Evolutionary conservation across 2,888 invertebrate species (phyloP), one percentile per base, ranked within the genome.

Genomic region (Platycheirus rosarum): DNA sequence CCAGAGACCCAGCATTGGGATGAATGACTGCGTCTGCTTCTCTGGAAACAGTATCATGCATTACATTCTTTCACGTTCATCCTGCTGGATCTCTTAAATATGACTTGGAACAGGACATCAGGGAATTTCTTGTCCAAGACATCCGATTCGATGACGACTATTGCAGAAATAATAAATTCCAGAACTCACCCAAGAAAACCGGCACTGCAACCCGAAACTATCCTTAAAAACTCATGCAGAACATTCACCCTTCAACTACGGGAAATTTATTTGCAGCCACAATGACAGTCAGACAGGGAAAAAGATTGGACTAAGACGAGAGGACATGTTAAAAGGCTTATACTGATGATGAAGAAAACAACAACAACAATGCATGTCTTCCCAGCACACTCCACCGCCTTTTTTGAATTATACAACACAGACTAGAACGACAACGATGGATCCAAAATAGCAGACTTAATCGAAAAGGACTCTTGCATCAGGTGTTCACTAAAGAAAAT

Each of bases 401-500:
- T 23, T 6, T 23, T 6, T 23, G 20, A 55, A 60, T 35, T 57
- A 46, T 74, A 60, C 40, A 63, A 40, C 60, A 65, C 32, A 49
- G 16, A 40, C 60, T 35, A 32, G 8, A 26, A 44, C 46, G 9
- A 32, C 51, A 8, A 53, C 62, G 44, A 49, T 68, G 55, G 63
- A 77, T 77, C 77, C 68, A 44, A 77, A 77, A 82, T 73, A 77
- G 62, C 77, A 82, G 77, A 82, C 82, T 73, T 82, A 82, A 82
- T 84, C 84, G 69, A 65, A 84, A 53, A 78, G 78, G 80, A 80
- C 74, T 74, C n/a, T 76, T 75, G 84, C 80, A 85, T 85, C 85
- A 85, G 85, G 85, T 85, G 85, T 82, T 84, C 73, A 69, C 62
- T 75, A 78, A 82, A 78, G 85, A 85, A 84, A 84, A 84, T 85